Evolutionary conservation across 2,113 vertebrate species (phyloP), one percentile per base, ranked within the genome.

Genomic region (Perognathus longimembris): DNA sequence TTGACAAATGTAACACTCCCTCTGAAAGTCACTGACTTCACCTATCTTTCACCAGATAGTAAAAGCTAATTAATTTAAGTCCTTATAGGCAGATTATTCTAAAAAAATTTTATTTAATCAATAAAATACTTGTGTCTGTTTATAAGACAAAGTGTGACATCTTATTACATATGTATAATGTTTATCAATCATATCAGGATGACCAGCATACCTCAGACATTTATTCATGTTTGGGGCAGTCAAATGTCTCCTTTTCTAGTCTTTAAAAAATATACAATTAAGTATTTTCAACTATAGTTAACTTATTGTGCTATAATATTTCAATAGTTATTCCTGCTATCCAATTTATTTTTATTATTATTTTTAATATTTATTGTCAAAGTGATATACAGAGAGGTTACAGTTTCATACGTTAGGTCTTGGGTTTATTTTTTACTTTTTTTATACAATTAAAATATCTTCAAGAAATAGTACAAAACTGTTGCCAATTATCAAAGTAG

Each of bases 11-110:
- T 36, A 69, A 9, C 20, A 20, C 10, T 45, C 40, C 22, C 30
- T 66, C 20, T 73, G 26, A 74, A 32, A 75, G 32, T 45, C 28
- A 77, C 32, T 22, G 21, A 73, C 1, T 14, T 75, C 66, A 7
- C 28, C 6, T 30, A 75, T 92, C 67, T 81, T 89, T 61, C 32
- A 88, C 74, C 32, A 78, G 50, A 69, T 42, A 85, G 38, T 61
- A 63, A 93, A n/a, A 89, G 0, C 1, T 70, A 95, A 71, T 76
- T 76, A 86, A 71, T 74, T 32, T 75, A 61, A 82, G 76, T 42
- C 3, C 34, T 84, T 83, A 83, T 42, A 76, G 42, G 78, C 54
- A 91, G 42, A 67, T 81, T 73, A 30, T 61, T 66, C 36, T 76
- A 45, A 67, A 54, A 50, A 69, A 34, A 36, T 87, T 50, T n/a